Evolutionary conservation across 2,797 vertebrate genomes (phyloP), one percentile per base, ranked within the genome.

Genomic region (Macroramphosus scolopax): DNA sequence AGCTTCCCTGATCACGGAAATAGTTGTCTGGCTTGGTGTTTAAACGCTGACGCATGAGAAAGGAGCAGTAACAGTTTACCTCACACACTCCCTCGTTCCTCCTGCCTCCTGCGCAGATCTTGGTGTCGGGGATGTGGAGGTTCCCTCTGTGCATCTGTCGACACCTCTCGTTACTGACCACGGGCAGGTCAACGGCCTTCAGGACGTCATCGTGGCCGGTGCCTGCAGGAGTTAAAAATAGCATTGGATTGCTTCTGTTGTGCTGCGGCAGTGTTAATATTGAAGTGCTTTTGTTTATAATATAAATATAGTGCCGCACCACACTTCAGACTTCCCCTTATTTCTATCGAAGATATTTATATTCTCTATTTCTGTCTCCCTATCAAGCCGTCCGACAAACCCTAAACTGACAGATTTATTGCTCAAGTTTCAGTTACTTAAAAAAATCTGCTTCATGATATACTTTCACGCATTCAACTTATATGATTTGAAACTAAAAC

Each of bases 41-140:
- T 33, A 28, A 58, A 63, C 41, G 10, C 2, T 38, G 17, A 54
- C 63, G 33, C 17, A 35, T 24, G 51, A 57, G 40, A 61, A 1
- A 48, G 25, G n/a, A 42, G 4, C 25, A 31, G 34, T 46, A 34
- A 40, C 30, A 33, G 42, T 68, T 91, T 91, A 98, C 97, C 93
- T 99, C 96, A 68, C 97, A 99, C 46, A 96, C 94, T 55, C 95
- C 97, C 69, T 95, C 90, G 52, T 92, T 92, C 24, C 86, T 80
- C 38, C 77, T 91, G 59, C 96, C 95, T 29, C 93, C 94, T 32
- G 96, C 96, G 69, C 97, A 99, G 71, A 98, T 91, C 89, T 94
- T 95, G 51, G 90, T 92, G 37, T 94, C 92, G 60, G 89, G 93
- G 76, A 98, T 91, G 35, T 86, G 91, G 62, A 98, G 85, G 68